Base-by-base conservation (phyloP, 1,140 invertebrate species). In the Drosophila insularis region DNA sequence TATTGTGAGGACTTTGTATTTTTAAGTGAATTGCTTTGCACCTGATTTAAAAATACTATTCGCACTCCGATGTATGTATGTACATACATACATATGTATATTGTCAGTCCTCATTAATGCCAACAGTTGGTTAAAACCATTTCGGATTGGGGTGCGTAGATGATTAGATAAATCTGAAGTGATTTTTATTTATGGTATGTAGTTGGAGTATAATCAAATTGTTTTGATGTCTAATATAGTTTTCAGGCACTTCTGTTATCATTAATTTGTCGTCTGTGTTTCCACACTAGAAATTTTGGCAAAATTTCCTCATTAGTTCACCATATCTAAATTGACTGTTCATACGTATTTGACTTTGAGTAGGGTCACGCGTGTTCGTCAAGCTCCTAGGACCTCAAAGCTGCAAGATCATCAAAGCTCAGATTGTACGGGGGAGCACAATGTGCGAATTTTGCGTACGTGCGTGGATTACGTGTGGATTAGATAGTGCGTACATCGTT, bases 121-220 rank as follows among this genome's bases (percentile, higher is more conserved):
- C 11, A 21, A 21, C 19, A 35, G 10, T 8, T 35, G 19, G 43
- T 50, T 50, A 11, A 37, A 37, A 11, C 17, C 43, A 50, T 60
- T 55, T 43, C 58, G 14, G 14, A 64, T 55, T 43, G 64, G 13
- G 14, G 67, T 80, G 68, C 72, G 68, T 79, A 69, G 46, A 50
- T 17, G 75, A 82, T 82, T 72, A 82, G 73, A 82, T 81, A 75
- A 64, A 40, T 53, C 39, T 71, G 55, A 46, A 72, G 58, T 64
- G 75, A 75, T 62, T 65, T 66, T 53, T 55, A 46, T 62, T 60
- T 50, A 35, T 39, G n/a, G 19, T 23, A 55, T 13, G 56, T 59
- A 59, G 56, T 14, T 40, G 13, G 23, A 46, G 50, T 32, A 39
- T 8, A 31, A 85, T 85, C 56, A 85, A 80, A 85, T 80, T 84